These are phyloP conservation scores for Halcyon malimbica DNA, from an alignment of 2,113 vertebrate genomes.

Conservation along the genomic window DNA sequence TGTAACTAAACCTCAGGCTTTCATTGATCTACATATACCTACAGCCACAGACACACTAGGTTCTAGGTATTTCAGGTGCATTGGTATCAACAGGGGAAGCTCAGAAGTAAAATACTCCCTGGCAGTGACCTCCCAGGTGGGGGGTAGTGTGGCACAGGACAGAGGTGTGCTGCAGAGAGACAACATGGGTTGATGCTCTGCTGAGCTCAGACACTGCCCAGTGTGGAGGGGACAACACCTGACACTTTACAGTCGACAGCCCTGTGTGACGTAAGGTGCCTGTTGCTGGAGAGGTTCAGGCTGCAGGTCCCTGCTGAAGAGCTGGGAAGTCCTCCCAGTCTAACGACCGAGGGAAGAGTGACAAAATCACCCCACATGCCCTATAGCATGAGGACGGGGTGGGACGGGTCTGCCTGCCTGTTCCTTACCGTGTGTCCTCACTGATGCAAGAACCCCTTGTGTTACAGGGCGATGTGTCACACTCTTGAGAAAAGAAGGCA, in stretches of 20 bases:
- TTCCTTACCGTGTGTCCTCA: neutral
- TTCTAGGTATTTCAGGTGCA: neutral
- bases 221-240: neutral
- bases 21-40: neutral
- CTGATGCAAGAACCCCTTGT: neutral
- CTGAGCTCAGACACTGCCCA: neutral
- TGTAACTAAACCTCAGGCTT: neutral
- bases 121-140: neutral
- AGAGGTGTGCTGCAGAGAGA: neutral
- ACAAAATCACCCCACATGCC: neutral
- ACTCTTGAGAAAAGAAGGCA: neutral
- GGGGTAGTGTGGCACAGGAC: neutral
- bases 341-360: neutral
- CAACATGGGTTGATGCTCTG: neutral
- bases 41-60: neutral
- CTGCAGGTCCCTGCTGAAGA: neutral
- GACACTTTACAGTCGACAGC: rapidly evolving
- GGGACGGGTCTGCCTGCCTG: neutral
- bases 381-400: neutral
- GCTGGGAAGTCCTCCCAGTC: neutral
- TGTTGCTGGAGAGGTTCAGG: neutral
- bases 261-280: neutral
- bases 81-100: neutral
- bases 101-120: neutral
- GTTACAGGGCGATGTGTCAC: rapidly evolving